Evolutionary conservation across 2,113 vertebrate species (phyloP).

Genomic region (Lepisosteus osseus): DNA sequence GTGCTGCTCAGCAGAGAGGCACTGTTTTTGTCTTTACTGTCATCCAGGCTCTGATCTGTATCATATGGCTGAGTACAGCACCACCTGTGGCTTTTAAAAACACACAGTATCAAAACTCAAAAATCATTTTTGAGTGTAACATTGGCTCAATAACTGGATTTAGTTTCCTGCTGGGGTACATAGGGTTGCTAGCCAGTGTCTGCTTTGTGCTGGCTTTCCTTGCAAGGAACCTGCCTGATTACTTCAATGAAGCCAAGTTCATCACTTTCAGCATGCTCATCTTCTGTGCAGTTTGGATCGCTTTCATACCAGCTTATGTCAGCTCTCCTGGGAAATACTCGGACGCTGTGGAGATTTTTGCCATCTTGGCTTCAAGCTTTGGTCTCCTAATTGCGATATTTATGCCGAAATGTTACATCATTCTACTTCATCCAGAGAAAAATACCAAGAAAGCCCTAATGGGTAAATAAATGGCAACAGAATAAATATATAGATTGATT

Average conservation of each 20-base stretch:
- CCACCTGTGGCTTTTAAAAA: constrained; percentile 40
- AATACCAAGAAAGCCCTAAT: too few relatives aligned
- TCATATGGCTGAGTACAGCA: constrained; percentile 31
- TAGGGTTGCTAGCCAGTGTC: constrained; percentile 39
- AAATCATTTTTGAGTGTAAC: constrained; percentile 42
- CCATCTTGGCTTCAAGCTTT: too few relatives aligned
- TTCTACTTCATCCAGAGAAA: too few relatives aligned
- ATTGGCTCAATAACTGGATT: constrained; percentile 38
- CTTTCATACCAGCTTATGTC: too few relatives aligned
- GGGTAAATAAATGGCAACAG: too few relatives aligned
- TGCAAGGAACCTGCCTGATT: too few relatives aligned
- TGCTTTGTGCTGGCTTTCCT: constrained; percentile 48
- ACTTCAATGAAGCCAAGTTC: too few relatives aligned
- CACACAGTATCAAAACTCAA: constrained; percentile 35
- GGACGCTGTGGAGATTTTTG: too few relatives aligned
- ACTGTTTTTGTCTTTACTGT: constrained; percentile 22
- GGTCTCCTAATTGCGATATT: constrained; percentile 39
- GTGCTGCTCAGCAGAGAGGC: constrained; percentile 13
- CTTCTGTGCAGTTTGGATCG: too few relatives aligned
- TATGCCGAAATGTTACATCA: constrained; percentile 45
- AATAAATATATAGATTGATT: too few relatives aligned
- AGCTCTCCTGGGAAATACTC: too few relatives aligned
- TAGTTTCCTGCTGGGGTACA: constrained; percentile 39
- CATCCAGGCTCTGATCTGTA: constrained; percentile 37
- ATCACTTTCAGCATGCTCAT: too few relatives aligned